Evolutionary conservation across 2,888 invertebrate genomes (phyloP).

Genomic region (Boloria selene): DNA sequence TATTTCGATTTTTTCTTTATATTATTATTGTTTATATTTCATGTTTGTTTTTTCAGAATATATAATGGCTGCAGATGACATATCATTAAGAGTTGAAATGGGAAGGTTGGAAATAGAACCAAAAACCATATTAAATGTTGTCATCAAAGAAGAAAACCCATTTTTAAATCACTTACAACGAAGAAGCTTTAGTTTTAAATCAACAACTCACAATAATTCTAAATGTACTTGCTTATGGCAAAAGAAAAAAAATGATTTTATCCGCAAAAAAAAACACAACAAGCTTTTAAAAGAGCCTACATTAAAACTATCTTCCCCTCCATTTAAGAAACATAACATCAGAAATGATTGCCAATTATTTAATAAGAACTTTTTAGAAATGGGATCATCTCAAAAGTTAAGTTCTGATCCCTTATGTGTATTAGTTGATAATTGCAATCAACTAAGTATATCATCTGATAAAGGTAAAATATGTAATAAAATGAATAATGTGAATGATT

Average conservation of each 20-base stretch:
- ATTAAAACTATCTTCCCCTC: constrained; percentile 71
- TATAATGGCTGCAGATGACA: constrained; percentile 72
- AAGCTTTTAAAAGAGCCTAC: constrained; percentile 80
- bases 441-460: constrained; percentile 66
- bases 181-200: constrained; percentile 44
- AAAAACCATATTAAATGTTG: constrained; percentile 52
- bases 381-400: constrained; percentile 37
- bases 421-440: constrained; percentile 73
- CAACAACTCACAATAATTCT: constrained; percentile 44
- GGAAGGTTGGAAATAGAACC: constrained; percentile 82
- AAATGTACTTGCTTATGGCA: constrained; percentile 60
- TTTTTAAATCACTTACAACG: constrained; percentile 51
- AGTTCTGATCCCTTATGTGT: constrained; percentile 60
- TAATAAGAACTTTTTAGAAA: constrained; percentile 43
- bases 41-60: constrained; percentile 38
- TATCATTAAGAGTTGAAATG: constrained; percentile 77
- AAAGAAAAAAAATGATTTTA: constrained; percentile 54
- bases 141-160: constrained; percentile 59
- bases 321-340: constrained; percentile 44
- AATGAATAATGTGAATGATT: constrained; percentile 46
- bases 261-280: constrained; percentile 69
- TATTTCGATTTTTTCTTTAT: too few species aligned
- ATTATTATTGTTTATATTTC: background rate
- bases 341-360: constrained; percentile 43
- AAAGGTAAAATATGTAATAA: constrained; percentile 40